Base-by-base conservation (phyloP, 1,140 invertebrate genomes). In the Holcopasites calliopsidis region DNA sequence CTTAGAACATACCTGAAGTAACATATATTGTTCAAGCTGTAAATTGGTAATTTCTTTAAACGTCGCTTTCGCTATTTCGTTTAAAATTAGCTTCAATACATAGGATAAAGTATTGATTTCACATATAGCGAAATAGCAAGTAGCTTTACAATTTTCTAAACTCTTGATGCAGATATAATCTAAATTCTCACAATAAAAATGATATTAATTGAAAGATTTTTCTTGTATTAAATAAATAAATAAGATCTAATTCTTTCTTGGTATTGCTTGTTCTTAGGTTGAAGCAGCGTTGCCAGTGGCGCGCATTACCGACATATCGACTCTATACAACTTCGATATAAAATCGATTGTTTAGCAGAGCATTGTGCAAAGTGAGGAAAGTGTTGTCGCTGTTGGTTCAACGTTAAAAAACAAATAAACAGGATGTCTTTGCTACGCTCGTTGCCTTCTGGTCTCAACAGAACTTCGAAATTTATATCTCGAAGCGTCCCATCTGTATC, bases 341-440 rank as follows among this genome's bases (percentile, higher is more conserved):
- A 52, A 26, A 26, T 52, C 50, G 28, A 28, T 52, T 26, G 23
- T 28, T 55, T 35, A 18, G 38, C 18, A 7, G 7, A 23, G 18
- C 26, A 21, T 58, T 69, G 54, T 2, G 28, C 40, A 42, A 23
- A 66, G 60, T 61, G 47, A 38, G 21, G 60, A 44, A 75, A 64
- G 18, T 64, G 2, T 28, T 8, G 8, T 23, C 54, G 8, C 2
- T 0, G 23, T 8, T 66, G n/a, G 8, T 26, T 72, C 21, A 2
- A 70, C 77, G 44, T 57, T 28, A 33, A 54, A 44, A 61, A 31
- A 0, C 10, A 74, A 55, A 57, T 80, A 78, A 74, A 26, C 23
- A 75, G 31, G 49, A 92, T 92, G 91, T 84, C 90, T 79, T 62
- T 92, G 26, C 83, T 89, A 60, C 85, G 85, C 26, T 57, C 86